Evolutionary conservation across 2,888 invertebrate genomes (phyloP), one percentile per base, ranked within the genome.

Genomic region (Anoncus sp.): DNA sequence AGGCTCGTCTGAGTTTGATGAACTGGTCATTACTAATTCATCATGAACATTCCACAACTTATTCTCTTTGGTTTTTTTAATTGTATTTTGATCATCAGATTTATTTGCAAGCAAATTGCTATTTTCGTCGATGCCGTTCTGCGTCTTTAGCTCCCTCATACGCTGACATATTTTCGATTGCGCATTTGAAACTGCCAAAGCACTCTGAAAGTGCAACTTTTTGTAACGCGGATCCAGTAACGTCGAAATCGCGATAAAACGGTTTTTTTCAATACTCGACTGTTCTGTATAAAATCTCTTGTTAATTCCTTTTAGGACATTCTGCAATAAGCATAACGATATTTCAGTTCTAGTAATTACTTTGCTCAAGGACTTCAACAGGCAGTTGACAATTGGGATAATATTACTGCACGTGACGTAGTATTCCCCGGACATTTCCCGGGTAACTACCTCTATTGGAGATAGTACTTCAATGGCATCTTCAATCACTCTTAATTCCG

Each of bases 191-290:
- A 60, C 62, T 24, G 72, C 67, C 38, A 72, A 24, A 49, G 43
- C 12, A n/a, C 38, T 31, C 10, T 27, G 51, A 51, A 73, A 73
- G 24, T 62, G 57, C 24, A 73, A 38, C 31, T 69, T 77, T 51
- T 77, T 77, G 27, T 63, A 77, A 24, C 65, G 47, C 12, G 77
- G 77, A 63, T 77, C 73, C 55, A 73, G 27, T 10, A 73, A 45
- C 3, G 73, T 77, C 18, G 69, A 62, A 10, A 59, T 24, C 4
- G 60, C 67, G 45, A 74, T 31, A 24, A 74, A 27, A 5, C 12
- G 20, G 9, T 69, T 63, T 12, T 35, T 40, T 51, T 69, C 69
- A 10, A 45, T 31, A n/a, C 20, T 55, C 20, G 60, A 60, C n/a
- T n/a, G 24, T 45, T 60, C 43, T 14, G 55, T 35, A 16, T 62